Base-by-base conservation (phyloP, 1,140 invertebrate genomes). In the Cecropterus lyciades region DNA sequence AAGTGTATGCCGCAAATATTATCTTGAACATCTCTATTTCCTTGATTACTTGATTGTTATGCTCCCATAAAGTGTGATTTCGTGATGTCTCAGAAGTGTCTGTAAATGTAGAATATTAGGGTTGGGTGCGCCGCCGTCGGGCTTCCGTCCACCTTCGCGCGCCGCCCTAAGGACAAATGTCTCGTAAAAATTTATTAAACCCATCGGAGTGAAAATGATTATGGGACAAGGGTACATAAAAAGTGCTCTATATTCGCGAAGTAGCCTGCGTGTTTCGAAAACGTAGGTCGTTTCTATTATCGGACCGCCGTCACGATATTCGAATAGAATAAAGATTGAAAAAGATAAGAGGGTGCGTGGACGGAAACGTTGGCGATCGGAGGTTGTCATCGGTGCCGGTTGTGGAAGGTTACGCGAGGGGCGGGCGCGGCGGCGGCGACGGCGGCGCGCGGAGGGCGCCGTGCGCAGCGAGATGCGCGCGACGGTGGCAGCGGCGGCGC, bases 331-430 rank as follows among this genome's bases (percentile, higher is more conserved):
- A 69, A 57, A 66, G 43, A 65, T 37, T 55, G 49, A 66, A 70
- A 66, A 65, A 65, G 37, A 70, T 48, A 45, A 52, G 43, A 64
- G 55, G 33, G 53, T 74, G 75, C 70, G 72, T 73, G 60, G 49
- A 71, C 69, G 70, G 76, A 73, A 75, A 77, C 70, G 69, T 69
- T 67, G 76, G 75, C 72, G 78, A 77, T 79, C 63, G 67, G 70
- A 71, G 77, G 78, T 82, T 80, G 77, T 84, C 80, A 81, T 73
- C 77, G 80, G 56, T 78, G 79, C 75, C 79, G 81, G 81, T 84
- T 84, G 85, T 85, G 80, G 79, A 84, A 89, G 85, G 84, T 84
- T 87, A 87, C 80, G 78, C 69, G 75, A 69, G 75, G 73, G 73
- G 67, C 57, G 77, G 72, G 72, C 64, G 67, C 45, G 66, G 66